A percentile compares a stretch with the other conserved stretches of the same genome.
phyloP scores from a whole-genome alignment of 1,140 invertebrate genomes.

The Lasioglossum baleicum region DNA sequence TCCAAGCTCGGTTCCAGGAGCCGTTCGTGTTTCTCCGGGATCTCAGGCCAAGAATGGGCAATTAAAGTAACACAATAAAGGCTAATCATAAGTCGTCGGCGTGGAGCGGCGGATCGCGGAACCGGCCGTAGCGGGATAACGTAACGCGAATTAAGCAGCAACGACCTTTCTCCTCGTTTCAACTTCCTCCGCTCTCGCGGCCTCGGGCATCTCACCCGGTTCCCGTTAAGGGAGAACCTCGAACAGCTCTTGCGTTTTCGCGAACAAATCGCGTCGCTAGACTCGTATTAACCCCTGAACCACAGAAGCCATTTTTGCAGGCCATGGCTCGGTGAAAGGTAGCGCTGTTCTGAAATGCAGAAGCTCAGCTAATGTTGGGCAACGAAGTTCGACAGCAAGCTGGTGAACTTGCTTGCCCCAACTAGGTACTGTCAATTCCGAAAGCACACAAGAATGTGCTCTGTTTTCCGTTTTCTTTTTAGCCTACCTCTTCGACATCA shows the following conservation, averaged over 20 bases:
- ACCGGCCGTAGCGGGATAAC: slow-evolving; percentile 30
- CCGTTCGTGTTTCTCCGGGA: too few species aligned
- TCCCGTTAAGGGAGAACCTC: slow-evolving; percentile 48
- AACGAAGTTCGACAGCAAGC: too few species aligned
- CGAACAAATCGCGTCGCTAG: neutral
- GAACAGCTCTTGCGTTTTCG: slow-evolving; percentile 31
- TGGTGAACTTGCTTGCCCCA: too few species aligned
- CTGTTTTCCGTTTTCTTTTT: too few species aligned
- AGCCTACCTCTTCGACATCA: too few species aligned
- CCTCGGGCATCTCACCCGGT: slow-evolving; percentile 39
- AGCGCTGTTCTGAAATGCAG: too few species aligned
- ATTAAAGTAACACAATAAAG: slow-evolving; percentile 28
- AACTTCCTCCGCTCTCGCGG: slow-evolving; percentile 18
- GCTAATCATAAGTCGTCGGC: slow-evolving; percentile 7
- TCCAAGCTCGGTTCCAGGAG: neutral
- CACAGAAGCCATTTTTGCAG: too few species aligned
- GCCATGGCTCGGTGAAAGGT: too few species aligned
- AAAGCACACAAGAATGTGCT: too few species aligned
- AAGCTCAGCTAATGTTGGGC: too few species aligned
- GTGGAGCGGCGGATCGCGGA: slow-evolving; percentile 20
- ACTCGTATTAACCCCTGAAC: slow-evolving; percentile 13
- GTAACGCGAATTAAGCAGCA: slow-evolving; percentile 41
- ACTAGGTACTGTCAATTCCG: too few species aligned
- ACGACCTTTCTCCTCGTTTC: slow-evolving; percentile 36
- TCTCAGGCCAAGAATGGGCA: neutral